Evolutionary conservation across 2,888 invertebrate species (phyloP), one percentile per base, ranked within the genome.

Genomic region (Adineta ricciae): DNA sequence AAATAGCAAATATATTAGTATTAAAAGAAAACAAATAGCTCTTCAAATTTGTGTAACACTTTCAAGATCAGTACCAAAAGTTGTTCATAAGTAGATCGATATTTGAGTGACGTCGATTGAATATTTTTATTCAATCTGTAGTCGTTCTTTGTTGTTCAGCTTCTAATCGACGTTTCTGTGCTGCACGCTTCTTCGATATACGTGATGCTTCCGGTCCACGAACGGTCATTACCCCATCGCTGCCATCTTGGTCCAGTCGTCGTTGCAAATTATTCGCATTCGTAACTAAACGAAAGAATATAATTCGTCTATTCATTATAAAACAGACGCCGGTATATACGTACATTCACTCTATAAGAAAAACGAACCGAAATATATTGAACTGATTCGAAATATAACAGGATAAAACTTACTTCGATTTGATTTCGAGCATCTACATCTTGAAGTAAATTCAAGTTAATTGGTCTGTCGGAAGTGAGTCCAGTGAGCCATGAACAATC

Each of bases 401-500:
- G 2, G 1, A 32, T 27, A 32, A 19, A 7, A 64, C 64, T 11
- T 64, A 64, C 64, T 16, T 32, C 16, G 16, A 64, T 36, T 64
- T 64, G 64, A 32, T 64, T 32, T 1, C 16, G 32, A 64, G 19
- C 19, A 32, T 64, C 64, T 3, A 16, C 32, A 19, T 64, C 64
- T 32, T 19, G 64, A 14, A 78, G 24, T 41, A 21, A 11, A 41
- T 24, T 24, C 11, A 78, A n/a, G 24, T 78, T 41, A 24, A 78
- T n/a, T 78, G 78, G 78, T 32, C 41, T 78, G 1, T 78, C 78
- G 3, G 78, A 41, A 19, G 41, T 41, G 11, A 11, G 32, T 32
- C 64, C 83, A 78, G 27, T 27, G 19, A 86, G 32, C 86, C 86
- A 86, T 84, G 49, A 56, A 83, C 83, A 56, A 54, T 36, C 14